Evolutionary conservation across 2,113 vertebrate species (phyloP).

Genomic region (Cyprinus carpio): DNA sequence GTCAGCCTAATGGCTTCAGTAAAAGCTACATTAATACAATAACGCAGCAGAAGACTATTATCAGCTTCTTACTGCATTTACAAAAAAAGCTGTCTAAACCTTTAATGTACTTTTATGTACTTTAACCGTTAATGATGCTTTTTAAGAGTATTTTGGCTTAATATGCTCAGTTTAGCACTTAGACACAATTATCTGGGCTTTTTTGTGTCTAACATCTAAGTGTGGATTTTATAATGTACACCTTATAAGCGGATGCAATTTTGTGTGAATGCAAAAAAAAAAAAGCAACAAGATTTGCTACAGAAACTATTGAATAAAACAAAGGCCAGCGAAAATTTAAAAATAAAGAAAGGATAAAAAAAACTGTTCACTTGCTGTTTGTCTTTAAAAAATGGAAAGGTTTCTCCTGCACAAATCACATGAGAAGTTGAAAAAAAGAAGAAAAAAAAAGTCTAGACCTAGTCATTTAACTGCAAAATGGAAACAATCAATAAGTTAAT

Average conservation of each 20-base stretch:
- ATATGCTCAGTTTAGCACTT: slow-evolving; percentile 38
- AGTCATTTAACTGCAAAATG: slow-evolving; percentile 10
- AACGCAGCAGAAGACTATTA: slow-evolving; percentile 28
- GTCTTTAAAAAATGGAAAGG: neutral
- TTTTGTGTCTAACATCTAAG: slow-evolving; percentile 36
- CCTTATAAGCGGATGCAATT: slow-evolving; percentile 19
- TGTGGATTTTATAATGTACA: neutral
- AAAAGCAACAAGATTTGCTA: neutral
- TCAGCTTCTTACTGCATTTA: slow-evolving; percentile 18
- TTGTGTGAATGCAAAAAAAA: slow-evolving; percentile 1
- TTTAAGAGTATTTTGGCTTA: slow-evolving; percentile 40
- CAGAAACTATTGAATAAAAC: neutral
- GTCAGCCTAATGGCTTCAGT: slow-evolving; percentile 41
- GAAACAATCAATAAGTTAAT: slow-evolving; percentile 38
- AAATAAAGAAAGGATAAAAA: neutral
- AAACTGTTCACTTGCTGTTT: neutral
- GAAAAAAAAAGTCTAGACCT: neutral
- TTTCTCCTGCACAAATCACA: neutral
- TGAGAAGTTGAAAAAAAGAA: neutral
- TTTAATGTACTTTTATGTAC: slow-evolving; percentile 30
- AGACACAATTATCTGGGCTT: slow-evolving; percentile 35
- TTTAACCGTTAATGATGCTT: slow-evolving; percentile 40
- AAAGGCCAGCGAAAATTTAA: neutral
- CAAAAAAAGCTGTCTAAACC: slow-evolving; percentile 3
- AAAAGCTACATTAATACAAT: slow-evolving; percentile 40